A percentile compares a stretch with the other conserved stretches of the same genome.
These are phyloP conservation scores for Periophthalmus magnuspinnatus DNA, from an alignment of 2,797 vertebrate species.

Conservation along the genomic window DNA sequence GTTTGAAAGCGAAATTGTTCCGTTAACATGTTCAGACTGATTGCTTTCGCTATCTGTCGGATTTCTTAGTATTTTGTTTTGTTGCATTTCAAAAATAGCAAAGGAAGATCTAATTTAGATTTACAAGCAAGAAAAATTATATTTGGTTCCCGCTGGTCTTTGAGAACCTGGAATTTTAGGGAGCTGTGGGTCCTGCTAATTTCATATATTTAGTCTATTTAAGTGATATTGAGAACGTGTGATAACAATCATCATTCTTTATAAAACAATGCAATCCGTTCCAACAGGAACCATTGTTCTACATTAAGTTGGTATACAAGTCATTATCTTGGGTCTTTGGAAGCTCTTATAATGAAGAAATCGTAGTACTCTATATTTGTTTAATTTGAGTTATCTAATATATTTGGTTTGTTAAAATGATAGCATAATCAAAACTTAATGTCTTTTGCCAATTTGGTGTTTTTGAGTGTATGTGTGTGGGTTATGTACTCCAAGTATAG, in stretches of 20 bases:
- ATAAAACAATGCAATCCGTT: not conserved
- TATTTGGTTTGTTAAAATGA: not conserved
- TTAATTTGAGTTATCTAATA: not conserved
- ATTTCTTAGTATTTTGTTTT: constrained; percentile 13
- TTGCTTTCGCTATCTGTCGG: constrained; percentile 14
- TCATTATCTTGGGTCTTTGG: not conserved
- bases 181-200: not conserved
- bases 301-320: not conserved
- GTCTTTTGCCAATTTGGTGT: not conserved
- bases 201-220: constrained; percentile 3
- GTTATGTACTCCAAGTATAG: not conserved
- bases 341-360: not conserved
- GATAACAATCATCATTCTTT: constrained; percentile 5
- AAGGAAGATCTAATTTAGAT: not conserved
- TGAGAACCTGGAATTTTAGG: constrained; percentile 7
- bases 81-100: constrained; percentile 2
- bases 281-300: not conserved
- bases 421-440: not conserved
- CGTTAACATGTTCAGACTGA: constrained; percentile 6
- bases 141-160: not conserved
- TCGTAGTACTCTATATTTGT: not conserved
- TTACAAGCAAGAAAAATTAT: constrained; percentile 10
- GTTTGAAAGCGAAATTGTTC: constrained; percentile 13
- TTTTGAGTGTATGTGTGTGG: not conserved
- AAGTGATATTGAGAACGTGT: not conserved